phyloP scores from a whole-genome alignment of 2,797 vertebrate genomes.

The Cirrhinus molitorella region DNA sequence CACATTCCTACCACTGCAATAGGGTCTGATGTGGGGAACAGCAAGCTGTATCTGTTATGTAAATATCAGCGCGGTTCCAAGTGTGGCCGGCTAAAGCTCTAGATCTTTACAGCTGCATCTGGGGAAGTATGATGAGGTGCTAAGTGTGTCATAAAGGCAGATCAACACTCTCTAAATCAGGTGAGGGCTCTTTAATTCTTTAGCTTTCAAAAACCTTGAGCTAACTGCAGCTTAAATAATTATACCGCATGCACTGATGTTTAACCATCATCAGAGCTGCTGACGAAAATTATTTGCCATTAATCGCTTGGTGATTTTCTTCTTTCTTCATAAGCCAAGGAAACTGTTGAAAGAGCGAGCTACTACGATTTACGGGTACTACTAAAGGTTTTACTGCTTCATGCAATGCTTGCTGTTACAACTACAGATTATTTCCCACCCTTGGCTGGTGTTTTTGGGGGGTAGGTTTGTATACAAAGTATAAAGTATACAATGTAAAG shows the following conservation, averaged over 20 bases:
- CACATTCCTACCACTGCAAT: no score
- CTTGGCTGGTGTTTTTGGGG: neutral
- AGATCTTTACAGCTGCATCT: constrained; percentile 72
- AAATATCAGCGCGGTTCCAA: constrained; percentile 65
- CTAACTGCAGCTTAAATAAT: constrained; percentile 51
- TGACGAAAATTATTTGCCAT: constrained; percentile 35
- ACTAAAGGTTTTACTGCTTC: constrained; percentile 23
- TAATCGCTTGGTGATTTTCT: constrained; percentile 45
- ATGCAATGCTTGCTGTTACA: constrained; percentile 35
- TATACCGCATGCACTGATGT: constrained; percentile 48
- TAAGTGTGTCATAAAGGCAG: constrained; percentile 79
- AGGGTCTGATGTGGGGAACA: constrained; percentile 17
- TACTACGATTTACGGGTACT: neutral
- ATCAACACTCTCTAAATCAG: constrained; percentile 75
- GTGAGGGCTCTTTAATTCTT: constrained; percentile 67
- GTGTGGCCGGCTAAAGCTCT: constrained; percentile 69
- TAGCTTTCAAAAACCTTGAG: constrained; percentile 58
- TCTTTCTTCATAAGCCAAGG: constrained; percentile 44
- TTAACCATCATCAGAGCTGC: constrained; percentile 49
- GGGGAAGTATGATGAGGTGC: constrained; percentile 81
- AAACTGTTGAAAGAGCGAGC: constrained; percentile 44
- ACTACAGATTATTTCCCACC: constrained; percentile 51
- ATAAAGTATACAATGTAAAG: no score
- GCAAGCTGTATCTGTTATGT: constrained; percentile 45
- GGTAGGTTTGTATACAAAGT: neutral